Evolutionary conservation across 37 sponge, comb jelly and placozoan genomes (phyloP).

Genomic region (Oopsacas minuta): DNA sequence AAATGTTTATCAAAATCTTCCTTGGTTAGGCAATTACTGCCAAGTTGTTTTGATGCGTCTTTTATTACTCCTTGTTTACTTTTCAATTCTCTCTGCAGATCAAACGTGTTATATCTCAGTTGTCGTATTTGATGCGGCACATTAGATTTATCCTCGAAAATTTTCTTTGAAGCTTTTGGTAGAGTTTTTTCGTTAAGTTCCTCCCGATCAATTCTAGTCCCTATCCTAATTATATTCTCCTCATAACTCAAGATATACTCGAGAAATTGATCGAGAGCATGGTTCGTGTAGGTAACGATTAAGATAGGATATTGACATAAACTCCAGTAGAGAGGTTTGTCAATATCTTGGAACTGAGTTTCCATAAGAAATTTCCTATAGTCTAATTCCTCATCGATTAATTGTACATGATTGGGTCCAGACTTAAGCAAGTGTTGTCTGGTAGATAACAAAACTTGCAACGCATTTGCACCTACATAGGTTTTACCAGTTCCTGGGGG

Average conservation of each 20-base stretch:
- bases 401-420: not conserved
- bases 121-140: not conserved
- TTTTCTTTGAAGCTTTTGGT: not conserved
- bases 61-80: not conserved
- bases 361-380: not conserved
- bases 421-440: not conserved
- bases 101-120: not conserved
- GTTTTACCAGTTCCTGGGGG: constrained; percentile 98
- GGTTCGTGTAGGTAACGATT: constrained; percentile 37
- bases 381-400: not conserved
- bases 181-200: constrained; percentile 33
- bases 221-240: constrained; percentile 59
- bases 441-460: not conserved
- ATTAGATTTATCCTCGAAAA: not conserved
- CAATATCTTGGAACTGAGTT: not conserved
- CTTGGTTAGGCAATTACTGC: not conserved
- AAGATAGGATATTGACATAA: constrained; percentile 28
- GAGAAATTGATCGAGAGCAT: constrained; percentile 48
- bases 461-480: constrained; percentile 49
- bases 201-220: constrained; percentile 70
- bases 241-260: constrained; percentile 10
- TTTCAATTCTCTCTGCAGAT: constrained; percentile 21
- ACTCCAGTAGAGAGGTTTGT: not conserved
- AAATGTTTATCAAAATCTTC: not conserved
- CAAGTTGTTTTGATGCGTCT: not conserved